Evolutionary conservation across 2,113 vertebrate species (phyloP).

Genomic region (Thamnaconus septentrionalis): DNA sequence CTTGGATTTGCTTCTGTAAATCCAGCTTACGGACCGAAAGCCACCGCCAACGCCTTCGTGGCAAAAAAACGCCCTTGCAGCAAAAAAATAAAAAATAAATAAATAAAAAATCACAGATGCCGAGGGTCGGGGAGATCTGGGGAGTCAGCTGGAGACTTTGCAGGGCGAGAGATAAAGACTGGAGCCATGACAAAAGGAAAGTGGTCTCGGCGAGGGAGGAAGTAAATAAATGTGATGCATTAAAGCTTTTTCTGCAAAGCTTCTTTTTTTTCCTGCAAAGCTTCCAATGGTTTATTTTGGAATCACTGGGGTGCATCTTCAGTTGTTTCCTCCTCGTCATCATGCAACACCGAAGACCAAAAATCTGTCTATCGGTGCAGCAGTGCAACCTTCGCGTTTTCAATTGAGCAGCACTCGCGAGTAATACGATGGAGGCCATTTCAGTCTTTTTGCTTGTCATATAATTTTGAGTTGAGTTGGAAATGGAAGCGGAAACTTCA

Average conservation of each 20-base stretch:
- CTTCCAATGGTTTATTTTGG: no score
- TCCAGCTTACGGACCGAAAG: slow-evolving; percentile 59
- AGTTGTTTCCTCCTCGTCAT: no score
- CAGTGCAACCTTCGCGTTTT: no score
- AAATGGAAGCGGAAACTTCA: no score
- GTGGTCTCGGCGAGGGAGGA: slow-evolving; percentile 5
- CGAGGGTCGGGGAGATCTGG: slow-evolving; percentile 30
- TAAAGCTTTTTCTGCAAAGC: neutral
- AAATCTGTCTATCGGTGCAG: no score
- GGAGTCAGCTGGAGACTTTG: slow-evolving; percentile 37
- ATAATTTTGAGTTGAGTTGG: no score
- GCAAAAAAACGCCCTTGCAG: slow-evolving; percentile 56
- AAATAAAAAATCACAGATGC: slow-evolving; percentile 34
- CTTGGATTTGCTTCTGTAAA: slow-evolving; percentile 63
- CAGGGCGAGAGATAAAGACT: slow-evolving; percentile 32
- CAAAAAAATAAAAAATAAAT: neutral
- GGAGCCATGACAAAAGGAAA: slow-evolving; percentile 16
- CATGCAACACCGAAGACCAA: no score
- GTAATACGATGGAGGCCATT: no score
- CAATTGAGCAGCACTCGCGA: no score
- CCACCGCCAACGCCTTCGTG: slow-evolving; percentile 42
- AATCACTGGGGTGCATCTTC: no score
- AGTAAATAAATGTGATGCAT: slow-evolving; percentile 21
- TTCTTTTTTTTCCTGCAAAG: neutral
- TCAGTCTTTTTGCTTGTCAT: no score